These are phyloP conservation scores for Eucidaris tribuloides DNA, from an alignment of 35 echinoderm and acorn worm genomes.

Conservation along the genomic window DNA sequence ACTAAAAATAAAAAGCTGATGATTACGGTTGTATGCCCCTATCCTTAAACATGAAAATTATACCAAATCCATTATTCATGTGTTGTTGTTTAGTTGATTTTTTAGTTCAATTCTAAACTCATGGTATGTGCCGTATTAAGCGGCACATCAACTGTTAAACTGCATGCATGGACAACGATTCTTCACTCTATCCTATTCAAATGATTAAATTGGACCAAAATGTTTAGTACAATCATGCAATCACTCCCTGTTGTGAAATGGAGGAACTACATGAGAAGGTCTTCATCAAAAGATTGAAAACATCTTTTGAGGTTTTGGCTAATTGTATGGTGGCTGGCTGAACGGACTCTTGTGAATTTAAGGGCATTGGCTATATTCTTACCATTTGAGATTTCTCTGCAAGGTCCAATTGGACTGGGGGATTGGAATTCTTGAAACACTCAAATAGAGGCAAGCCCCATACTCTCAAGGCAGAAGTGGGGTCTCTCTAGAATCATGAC, in stretches of 20 bases:
- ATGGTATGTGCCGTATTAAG: too few relatives aligned
- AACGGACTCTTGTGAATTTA: neutral
- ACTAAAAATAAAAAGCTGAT: too few relatives aligned
- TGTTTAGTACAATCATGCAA: slow-evolving; percentile 14
- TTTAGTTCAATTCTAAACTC: too few relatives aligned
- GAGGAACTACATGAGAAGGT: slow-evolving; percentile 9
- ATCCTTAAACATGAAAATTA: too few relatives aligned
- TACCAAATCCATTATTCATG: too few relatives aligned
- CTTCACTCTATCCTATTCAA: too few relatives aligned
- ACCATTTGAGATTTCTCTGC: neutral
- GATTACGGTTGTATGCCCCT: too few relatives aligned
- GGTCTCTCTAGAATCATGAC: neutral
- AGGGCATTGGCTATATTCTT: neutral
- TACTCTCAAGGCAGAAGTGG: neutral
- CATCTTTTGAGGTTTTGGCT: neutral
- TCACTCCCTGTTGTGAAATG: neutral
- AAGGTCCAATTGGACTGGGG: neutral
- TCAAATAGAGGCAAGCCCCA: neutral
- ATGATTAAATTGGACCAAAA: too few relatives aligned
- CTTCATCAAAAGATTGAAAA: neutral
- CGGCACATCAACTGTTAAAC: too few relatives aligned
- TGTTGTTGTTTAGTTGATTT: too few relatives aligned
- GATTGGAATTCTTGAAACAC: neutral
- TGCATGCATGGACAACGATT: too few relatives aligned
- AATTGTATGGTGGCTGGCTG: neutral